Evolutionary conservation across 37 sponge, comb jelly and placozoan species (phyloP).

Genomic region (Beroe ovata): DNA sequence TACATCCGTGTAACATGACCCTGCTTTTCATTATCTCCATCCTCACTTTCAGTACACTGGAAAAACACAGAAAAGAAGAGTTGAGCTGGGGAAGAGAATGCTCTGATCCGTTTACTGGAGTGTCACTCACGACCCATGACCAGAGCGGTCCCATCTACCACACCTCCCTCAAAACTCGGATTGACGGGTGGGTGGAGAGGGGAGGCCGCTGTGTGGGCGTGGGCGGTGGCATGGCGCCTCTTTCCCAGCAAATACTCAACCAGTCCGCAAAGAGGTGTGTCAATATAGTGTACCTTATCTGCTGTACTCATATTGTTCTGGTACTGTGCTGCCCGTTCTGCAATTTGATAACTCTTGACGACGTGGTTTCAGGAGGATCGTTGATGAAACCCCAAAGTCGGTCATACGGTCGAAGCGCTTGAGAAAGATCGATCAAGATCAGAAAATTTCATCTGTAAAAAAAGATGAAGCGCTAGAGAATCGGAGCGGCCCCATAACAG

Average conservation of each 20-base stretch:
- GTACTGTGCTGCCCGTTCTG: neutral
- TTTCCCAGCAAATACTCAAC: conserved; percentile 11
- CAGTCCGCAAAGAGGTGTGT: conserved; percentile 7
- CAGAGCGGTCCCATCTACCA: neutral
- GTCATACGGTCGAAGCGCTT: neutral
- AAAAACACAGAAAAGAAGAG: conserved; percentile 9
- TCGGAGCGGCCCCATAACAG: too few species aligned
- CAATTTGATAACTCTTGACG: neutral
- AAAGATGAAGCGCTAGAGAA: too few species aligned
- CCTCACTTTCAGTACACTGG: conserved; percentile 59
- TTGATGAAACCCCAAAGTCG: too few species aligned
- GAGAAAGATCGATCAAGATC: too few species aligned
- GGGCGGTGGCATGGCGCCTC: neutral
- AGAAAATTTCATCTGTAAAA: too few species aligned
- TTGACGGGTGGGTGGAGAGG: conserved; percentile 19
- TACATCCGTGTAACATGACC: too few species aligned
- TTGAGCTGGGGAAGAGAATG: conserved; percentile 26
- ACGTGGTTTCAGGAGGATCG: too few species aligned
- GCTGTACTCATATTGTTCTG: neutral
- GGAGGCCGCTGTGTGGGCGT: neutral
- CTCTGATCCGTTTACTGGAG: conserved; percentile 38
- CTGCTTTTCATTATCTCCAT: too few species aligned
- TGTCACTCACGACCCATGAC: neutral
- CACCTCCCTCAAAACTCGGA: conserved; percentile 23
- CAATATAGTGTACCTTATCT: neutral